Percentiles rank a stretch among this genome's conserved stretches.
phyloP scores from a whole-genome alignment of 2,888 invertebrate genomes.

The Teleogryllus oceanicus region DNA sequence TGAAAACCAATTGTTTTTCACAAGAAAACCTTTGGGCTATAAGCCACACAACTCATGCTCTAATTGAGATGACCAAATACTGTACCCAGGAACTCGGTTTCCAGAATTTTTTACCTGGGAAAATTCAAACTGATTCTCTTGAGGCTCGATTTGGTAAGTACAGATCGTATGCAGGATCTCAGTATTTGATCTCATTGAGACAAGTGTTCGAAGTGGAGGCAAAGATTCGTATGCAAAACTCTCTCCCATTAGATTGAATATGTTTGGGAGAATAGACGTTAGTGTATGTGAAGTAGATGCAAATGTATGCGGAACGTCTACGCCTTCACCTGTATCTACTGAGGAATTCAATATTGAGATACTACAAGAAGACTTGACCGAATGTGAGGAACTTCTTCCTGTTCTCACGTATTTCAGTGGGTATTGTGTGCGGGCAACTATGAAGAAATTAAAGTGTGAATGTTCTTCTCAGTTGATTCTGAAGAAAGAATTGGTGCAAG shows the following conservation, averaged over 20 bases:
- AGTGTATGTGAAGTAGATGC: neutral
- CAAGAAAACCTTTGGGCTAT: neutral
- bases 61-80: neutral
- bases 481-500: too few relatives aligned
- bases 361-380: neutral
- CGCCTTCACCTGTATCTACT: neutral
- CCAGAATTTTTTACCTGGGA: neutral
- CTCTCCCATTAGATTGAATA: neutral
- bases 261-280: neutral
- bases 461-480: too few relatives aligned
- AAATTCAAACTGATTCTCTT: neutral
- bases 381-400: neutral
- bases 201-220: neutral
- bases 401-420: too few relatives aligned
- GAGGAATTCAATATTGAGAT: neutral
- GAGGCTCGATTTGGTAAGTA: neutral
- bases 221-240: neutral
- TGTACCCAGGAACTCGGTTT: neutral
- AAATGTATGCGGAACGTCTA: neutral
- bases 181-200: neutral
- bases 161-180: neutral
- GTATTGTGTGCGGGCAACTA: too few relatives aligned
- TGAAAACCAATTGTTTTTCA: neutral
- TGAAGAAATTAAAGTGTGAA: too few relatives aligned
- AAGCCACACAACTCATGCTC: neutral